Percentiles rank a stretch among this genome's conserved stretches.
phyloP scores from a whole-genome alignment of 2,113 vertebrate species.

The Thinocorus orbignyianus region DNA sequence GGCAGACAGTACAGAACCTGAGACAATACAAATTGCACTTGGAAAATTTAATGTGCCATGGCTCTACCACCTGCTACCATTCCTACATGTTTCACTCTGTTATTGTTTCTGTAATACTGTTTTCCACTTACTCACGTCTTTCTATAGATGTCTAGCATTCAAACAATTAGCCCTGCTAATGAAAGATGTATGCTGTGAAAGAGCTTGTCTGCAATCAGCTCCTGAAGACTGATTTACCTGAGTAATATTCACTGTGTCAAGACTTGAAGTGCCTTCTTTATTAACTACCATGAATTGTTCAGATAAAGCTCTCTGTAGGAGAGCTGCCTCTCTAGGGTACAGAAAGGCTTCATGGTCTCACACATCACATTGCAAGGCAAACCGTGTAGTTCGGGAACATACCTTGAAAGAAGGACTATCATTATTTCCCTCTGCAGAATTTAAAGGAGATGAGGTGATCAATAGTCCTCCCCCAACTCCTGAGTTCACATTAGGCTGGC shows the following conservation, averaged over 20 bases:
- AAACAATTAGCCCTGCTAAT: neutral
- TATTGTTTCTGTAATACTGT: neutral
- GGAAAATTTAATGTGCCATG: neutral
- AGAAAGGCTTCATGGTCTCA: neutral
- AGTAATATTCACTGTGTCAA: neutral
- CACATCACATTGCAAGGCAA: neutral
- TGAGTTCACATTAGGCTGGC: neutral
- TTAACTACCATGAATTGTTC: neutral
- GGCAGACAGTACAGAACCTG: neutral
- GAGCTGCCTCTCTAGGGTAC: neutral
- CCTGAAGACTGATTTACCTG: neutral
- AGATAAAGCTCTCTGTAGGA: neutral
- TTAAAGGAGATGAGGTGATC: neutral
- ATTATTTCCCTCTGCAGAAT: neutral
- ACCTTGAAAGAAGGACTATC: neutral
- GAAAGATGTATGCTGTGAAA: neutral
- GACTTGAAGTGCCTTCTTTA: neutral
- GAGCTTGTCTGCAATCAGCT: neutral
- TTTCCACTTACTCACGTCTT: neutral
- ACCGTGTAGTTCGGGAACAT: neutral
- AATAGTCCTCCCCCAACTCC: neutral
- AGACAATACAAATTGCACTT: neutral
- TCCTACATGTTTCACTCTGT: neutral
- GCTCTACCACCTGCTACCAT: neutral
- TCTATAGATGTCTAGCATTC: neutral